Evolutionary conservation across 2,888 invertebrate species (phyloP).

Genomic region (Noctua janthe): DNA sequence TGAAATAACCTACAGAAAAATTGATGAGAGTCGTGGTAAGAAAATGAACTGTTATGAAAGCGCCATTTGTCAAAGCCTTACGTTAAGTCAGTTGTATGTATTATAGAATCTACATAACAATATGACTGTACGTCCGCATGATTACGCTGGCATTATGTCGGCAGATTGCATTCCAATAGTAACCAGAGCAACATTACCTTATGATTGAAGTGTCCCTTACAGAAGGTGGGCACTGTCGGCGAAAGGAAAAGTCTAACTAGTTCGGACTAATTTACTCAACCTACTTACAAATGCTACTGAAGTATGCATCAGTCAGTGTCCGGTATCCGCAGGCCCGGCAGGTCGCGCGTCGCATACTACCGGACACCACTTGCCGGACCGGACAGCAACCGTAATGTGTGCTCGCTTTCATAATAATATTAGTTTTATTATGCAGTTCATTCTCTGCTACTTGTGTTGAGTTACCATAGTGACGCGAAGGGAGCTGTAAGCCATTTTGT

Average conservation of each 20-base stretch:
- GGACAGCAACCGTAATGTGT: neutral
- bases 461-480: neutral
- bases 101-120: neutral
- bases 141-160: neutral
- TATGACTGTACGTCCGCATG: neutral
- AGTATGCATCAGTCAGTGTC: neutral
- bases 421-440: slow-evolving; percentile 9
- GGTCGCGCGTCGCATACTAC: too few species aligned
- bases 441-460: neutral
- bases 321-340: too few species aligned
- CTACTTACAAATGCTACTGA: neutral
- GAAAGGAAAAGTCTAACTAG: neutral
- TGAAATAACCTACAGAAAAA: neutral
- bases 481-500: neutral
- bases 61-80: neutral
- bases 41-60: neutral
- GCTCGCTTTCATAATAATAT: slow-evolving; percentile 1
- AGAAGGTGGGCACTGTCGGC: neutral
- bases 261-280: neutral
- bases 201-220: neutral
- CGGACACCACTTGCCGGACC: neutral
- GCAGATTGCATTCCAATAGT: neutral
- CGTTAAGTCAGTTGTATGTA: neutral
- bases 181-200: neutral
- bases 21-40: neutral